Conservation (phyloP, 2,113 vertebrate genomes). For the Chionis minor region DNA sequence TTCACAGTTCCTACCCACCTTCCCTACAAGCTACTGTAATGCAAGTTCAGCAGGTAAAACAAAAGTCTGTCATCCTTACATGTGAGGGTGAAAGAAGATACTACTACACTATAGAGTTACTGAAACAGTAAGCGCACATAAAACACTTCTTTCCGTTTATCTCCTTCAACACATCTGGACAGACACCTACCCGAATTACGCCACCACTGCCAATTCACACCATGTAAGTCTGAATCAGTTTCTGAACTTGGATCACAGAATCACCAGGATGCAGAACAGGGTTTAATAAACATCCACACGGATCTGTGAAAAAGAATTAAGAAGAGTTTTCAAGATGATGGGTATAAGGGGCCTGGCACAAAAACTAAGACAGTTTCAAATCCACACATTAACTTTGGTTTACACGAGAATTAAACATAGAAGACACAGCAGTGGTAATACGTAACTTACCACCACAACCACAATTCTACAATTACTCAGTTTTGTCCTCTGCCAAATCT, state of each 20-base stretch:
- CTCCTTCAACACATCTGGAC: background rate
- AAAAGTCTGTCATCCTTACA: background rate
- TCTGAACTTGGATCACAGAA: constrained; percentile 1
- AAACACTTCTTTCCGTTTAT: background rate
- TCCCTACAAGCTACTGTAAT: background rate
- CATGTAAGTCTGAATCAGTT: background rate
- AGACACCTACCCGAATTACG: constrained; percentile 37
- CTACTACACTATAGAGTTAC: background rate
- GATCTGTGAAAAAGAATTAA: constrained; percentile 42
- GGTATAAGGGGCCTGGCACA: background rate
- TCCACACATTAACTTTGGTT: background rate
- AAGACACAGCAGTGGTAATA: background rate
- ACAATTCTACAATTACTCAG: background rate
- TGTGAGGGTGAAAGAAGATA: background rate
- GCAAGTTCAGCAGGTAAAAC: background rate
- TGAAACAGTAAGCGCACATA: background rate
- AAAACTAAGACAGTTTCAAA: background rate
- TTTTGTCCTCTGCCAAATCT: background rate
- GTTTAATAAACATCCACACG: background rate
- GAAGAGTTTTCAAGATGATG: background rate
- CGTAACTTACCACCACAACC: background rate
- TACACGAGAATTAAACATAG: background rate
- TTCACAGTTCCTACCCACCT: background rate
- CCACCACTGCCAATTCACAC: constrained; percentile 31
- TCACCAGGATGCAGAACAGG: background rate